Evolutionary conservation across 2,797 vertebrate species (phyloP).

Genomic region (Brachyalestes nurse): DNA sequence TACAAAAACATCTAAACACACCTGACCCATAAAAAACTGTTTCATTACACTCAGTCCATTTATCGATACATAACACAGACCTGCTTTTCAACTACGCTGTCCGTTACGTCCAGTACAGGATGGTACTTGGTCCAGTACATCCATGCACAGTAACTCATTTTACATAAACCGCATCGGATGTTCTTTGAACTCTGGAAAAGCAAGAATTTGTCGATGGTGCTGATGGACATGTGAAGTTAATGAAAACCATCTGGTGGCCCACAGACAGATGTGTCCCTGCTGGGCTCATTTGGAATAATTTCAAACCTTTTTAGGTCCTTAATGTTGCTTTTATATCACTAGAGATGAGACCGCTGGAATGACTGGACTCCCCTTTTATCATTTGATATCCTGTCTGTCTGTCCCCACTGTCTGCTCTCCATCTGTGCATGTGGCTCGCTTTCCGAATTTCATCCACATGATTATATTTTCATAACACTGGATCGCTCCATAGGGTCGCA

Average conservation of each 20-base stretch:
- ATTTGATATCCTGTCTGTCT: slow-evolving; percentile 45
- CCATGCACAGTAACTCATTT: background rate
- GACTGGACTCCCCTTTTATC: slow-evolving; percentile 11
- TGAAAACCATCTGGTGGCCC: slow-evolving; percentile 49
- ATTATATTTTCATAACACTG: background rate
- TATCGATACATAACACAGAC: background rate
- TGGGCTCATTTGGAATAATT: slow-evolving; percentile 30
- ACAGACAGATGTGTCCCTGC: slow-evolving; percentile 62
- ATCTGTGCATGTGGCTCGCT: slow-evolving; percentile 23
- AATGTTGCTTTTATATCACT: slow-evolving; percentile 11
- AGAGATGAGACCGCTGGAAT: slow-evolving; percentile 15
- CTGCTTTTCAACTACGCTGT: background rate
- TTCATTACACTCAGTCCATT: background rate
- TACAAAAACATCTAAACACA: background rate
- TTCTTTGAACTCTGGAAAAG: slow-evolving; percentile 25
- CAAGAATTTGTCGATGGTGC: slow-evolving; percentile 16
- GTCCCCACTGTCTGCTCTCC: slow-evolving; percentile 39
- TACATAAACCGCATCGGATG: background rate
- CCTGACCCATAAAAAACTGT: background rate
- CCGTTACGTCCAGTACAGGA: background rate
- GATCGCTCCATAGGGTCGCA: too few species aligned
- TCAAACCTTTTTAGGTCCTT: slow-evolving; percentile 21
- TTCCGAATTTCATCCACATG: background rate
- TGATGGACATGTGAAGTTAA: slow-evolving; percentile 55
- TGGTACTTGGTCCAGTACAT: background rate